Conservation (phyloP, 2,888 invertebrate genomes). For the Lacanobia wlatinum region DNA sequence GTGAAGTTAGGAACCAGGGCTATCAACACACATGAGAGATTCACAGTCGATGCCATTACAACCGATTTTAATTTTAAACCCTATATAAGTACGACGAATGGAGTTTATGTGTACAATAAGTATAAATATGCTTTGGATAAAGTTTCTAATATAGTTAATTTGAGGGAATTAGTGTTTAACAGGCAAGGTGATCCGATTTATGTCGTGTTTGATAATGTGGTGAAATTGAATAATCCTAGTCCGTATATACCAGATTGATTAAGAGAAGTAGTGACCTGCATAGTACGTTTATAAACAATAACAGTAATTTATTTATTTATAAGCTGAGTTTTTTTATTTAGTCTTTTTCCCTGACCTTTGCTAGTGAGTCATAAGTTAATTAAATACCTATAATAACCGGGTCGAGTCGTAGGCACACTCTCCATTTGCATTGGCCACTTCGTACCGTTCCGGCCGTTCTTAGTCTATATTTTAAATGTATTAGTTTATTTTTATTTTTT, state of each 20-base stretch:
- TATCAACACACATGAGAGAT: slow-evolving; percentile 78
- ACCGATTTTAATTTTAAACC: slow-evolving; percentile 77
- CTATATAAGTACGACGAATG: slow-evolving; percentile 76
- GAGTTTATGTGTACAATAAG: slow-evolving; percentile 83
- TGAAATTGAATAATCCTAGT: slow-evolving; percentile 75
- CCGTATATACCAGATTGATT: slow-evolving; percentile 54
- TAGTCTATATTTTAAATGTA: too few relatives aligned
- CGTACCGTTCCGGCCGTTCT: too few relatives aligned
- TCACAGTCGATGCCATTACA: slow-evolving; percentile 72
- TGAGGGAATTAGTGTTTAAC: slow-evolving; percentile 80
- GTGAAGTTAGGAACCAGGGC: slow-evolving; percentile 80
- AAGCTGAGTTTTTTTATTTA: slow-evolving; percentile 42
- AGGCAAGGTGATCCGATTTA: slow-evolving; percentile 80
- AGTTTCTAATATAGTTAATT: slow-evolving; percentile 74
- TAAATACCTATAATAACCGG: neutral
- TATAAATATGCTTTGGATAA: slow-evolving; percentile 84
- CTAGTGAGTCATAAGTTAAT: slow-evolving; percentile 1
- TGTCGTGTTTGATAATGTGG: slow-evolving; percentile 78
- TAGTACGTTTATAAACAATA: slow-evolving; percentile 7
- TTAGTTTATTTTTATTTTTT: too few relatives aligned
- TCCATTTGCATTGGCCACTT: too few relatives aligned
- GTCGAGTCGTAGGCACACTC: too few relatives aligned
- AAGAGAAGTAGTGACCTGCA: slow-evolving; percentile 8
- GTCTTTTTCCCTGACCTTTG: slow-evolving; percentile 6
- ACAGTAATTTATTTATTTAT: slow-evolving; percentile 51